Base-by-base conservation (phyloP, 2,113 vertebrate genomes). In the Anser brachyrhynchus region DNA sequence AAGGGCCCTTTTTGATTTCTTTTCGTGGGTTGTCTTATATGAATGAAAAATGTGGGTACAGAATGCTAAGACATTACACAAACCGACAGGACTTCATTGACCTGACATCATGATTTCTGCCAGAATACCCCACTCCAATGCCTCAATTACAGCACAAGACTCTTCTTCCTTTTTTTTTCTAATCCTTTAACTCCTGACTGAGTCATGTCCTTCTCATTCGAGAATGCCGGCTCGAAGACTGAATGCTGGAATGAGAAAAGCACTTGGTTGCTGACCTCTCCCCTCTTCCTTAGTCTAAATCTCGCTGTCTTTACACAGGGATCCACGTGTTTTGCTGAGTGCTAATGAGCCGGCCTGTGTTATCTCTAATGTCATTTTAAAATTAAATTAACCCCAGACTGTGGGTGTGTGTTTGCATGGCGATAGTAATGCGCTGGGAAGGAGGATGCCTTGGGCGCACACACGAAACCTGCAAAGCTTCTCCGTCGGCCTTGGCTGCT, bases 391-490 rank as follows among this genome's bases (percentile, higher is more conserved):
- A 94, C 91, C 96, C 93, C 96, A 97, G 96, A 89, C 95, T 76
- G 94, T 83, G 96, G 96, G 95, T 10, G 96, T 92, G 93, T 96
- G 96, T 97, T 96, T 96, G 95, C 95, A 61, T n/a, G 95, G 95
- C n/a, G 92, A 92, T 83, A 91, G 96, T 71, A 90, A 87, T 75
- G 65, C 73, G 64, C 10, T 71, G 95, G 96, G 96, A 96, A 94
- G 92, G 93, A 96, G 91, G 96, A 95, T 70, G 96, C 95, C 93
- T 97, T 96, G 96, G 96, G 96, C 92, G 71, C 96, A 95, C 93
- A 91, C 96, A 94, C 2, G 84, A 66, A 96, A 96, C 96, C 96
- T 92, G 96, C 95, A 95, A 94, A 96, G 96, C 96, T 93, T 87
- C 95, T 96, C 89, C 17, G 74, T 31, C 67, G 78, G 92, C 89